Conservation (phyloP, 2,797 vertebrate species). For the Thalassophryne amazonica region DNA sequence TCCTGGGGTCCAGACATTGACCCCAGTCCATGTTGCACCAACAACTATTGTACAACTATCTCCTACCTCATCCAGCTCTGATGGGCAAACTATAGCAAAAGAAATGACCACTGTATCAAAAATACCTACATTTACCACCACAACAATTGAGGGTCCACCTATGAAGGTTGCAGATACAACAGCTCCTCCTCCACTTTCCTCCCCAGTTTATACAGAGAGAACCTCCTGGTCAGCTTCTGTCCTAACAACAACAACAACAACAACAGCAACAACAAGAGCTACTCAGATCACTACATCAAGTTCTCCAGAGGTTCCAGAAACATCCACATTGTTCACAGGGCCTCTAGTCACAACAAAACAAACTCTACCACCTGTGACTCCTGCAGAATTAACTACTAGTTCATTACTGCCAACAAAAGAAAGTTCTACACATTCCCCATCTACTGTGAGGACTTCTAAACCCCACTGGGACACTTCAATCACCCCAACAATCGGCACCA, state of each 20-base stretch:
- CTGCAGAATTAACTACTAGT: slow-evolving; percentile 40
- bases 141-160: slow-evolving; percentile 29
- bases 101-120: slow-evolving; percentile 51
- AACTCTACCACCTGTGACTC: slow-evolving; percentile 14
- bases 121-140: slow-evolving; percentile 27
- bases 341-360: slow-evolving; percentile 28
- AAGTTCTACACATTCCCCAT: slow-evolving; percentile 1
- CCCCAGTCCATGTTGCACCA: slow-evolving; percentile 1
- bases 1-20: slow-evolving; percentile 27
- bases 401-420: slow-evolving; percentile 15
- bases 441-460: slow-evolving; percentile 31
- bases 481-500: slow-evolving; percentile 44
- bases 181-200: slow-evolving; percentile 19
- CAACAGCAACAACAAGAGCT: too few species aligned
- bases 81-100: slow-evolving; percentile 44
- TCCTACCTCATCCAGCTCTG: slow-evolving; percentile 27
- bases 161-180: slow-evolving; percentile 45
- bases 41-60: slow-evolving; percentile 22
- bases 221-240: slow-evolving; percentile 48
- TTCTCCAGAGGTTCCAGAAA: slow-evolving; percentile 26
- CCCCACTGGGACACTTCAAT: slow-evolving; percentile 41
- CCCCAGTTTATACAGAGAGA: slow-evolving; percentile 40
- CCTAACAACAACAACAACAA: slow-evolving; percentile 43
- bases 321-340: slow-evolving; percentile 23
- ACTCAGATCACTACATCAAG: slow-evolving; percentile 31